These are phyloP conservation scores for Nematostella vectensis DNA, from an alignment of 92 coral and sea anemone genomes.

Conservation along the genomic window DNA sequence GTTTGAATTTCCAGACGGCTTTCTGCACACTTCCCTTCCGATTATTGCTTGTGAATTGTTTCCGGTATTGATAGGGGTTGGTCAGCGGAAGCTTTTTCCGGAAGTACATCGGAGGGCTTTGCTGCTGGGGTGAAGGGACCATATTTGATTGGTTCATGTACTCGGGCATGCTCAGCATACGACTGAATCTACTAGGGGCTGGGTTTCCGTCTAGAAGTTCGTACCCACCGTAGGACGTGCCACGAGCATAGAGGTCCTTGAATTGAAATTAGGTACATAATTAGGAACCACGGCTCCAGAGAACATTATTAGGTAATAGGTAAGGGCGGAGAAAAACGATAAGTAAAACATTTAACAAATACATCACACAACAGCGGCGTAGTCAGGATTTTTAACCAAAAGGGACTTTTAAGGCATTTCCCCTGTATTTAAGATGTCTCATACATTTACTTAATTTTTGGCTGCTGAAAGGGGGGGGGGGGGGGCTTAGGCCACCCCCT, in stretches of 20 bases:
- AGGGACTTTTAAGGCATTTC: too few relatives aligned
- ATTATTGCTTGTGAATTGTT: constrained; percentile 22
- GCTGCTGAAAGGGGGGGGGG: too few relatives aligned
- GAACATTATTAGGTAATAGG: too few relatives aligned
- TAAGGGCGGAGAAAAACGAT: too few relatives aligned
- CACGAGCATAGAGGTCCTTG: constrained; percentile 16
- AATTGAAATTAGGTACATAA: too few relatives aligned
- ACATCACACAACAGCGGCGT: too few relatives aligned
- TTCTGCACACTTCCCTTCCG: constrained; percentile 28
- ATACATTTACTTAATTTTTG: too few relatives aligned
- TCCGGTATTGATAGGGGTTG: constrained; percentile 44
- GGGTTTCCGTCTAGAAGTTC: constrained; percentile 6
- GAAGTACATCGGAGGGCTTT: constrained; percentile 34
- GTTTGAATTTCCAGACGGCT: constrained; percentile 33
- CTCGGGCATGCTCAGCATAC: constrained; percentile 75
- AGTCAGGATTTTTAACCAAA: too few relatives aligned
- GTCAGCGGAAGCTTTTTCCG: constrained; percentile 48
- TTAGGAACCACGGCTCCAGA: too few relatives aligned
- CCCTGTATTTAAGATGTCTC: too few relatives aligned
- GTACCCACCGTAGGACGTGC: constrained; percentile 28
- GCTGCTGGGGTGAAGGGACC: constrained; percentile 13
- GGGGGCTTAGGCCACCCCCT: too few relatives aligned
- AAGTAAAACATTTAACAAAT: too few relatives aligned
- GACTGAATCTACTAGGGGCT: constrained; percentile 32
- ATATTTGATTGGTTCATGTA: constrained; percentile 45